These are phyloP conservation scores for Champsocephalus esox DNA, from an alignment of 2,797 vertebrate genomes.

Conservation along the genomic window DNA sequence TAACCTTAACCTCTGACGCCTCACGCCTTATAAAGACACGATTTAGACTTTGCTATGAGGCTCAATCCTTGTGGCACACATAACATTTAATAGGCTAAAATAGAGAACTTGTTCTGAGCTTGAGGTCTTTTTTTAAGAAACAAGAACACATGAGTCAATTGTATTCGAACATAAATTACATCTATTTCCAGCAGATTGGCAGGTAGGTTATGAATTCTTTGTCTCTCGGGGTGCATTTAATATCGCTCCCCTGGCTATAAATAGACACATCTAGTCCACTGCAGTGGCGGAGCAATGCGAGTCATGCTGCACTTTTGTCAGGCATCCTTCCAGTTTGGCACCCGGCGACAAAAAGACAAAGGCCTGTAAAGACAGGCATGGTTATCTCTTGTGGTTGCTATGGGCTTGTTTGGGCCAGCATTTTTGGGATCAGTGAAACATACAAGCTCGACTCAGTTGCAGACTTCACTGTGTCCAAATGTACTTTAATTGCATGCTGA, in stretches of 20 bases:
- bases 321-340: conserved; percentile 52
- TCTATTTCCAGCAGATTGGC: neutral
- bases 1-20: conserved; percentile 51
- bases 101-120: neutral
- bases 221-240: conserved; percentile 26
- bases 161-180: neutral
- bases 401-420: conserved; percentile 85
- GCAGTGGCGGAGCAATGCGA: conserved; percentile 35
- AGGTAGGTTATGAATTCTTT: neutral
- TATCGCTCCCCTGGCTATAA: conserved; percentile 35
- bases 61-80: neutral
- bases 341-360: conserved; percentile 45
- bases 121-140: neutral
- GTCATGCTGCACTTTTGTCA: conserved; percentile 47
- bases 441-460: neutral
- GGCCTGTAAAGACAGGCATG: conserved; percentile 63
- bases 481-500: neutral
- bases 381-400: conserved; percentile 78
- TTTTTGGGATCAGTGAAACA: conserved; percentile 59
- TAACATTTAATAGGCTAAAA: neutral
- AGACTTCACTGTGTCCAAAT: neutral
- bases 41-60: neutral
- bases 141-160: neutral
- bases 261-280: conserved; percentile 47
- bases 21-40: neutral